Evolutionary conservation across 2,113 vertebrate genomes (phyloP).

Genomic region (Tautogolabrus adspersus): DNA sequence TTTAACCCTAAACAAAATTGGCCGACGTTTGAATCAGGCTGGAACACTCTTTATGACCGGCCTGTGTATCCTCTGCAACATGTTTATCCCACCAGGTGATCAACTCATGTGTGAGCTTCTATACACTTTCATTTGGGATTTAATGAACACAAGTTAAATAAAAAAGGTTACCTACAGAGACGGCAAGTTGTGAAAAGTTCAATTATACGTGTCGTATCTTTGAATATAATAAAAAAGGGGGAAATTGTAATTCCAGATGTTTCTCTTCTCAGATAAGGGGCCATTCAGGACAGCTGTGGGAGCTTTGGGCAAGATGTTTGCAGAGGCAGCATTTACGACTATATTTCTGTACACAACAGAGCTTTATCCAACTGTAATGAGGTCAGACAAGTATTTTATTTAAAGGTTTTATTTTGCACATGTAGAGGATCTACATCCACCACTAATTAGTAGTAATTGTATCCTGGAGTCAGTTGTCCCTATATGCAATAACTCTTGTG

Average conservation of each 20-base stretch:
- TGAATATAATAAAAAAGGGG: neutral
- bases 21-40: constrained; percentile 46
- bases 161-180: too few species aligned
- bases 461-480: neutral
- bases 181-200: too few species aligned
- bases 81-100: constrained; percentile 58
- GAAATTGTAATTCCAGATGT: neutral
- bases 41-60: constrained; percentile 47
- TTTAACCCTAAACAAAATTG: constrained; percentile 55
- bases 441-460: neutral
- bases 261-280: constrained; percentile 45
- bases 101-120: neutral
- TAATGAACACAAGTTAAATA: too few species aligned
- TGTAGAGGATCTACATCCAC: neutral
- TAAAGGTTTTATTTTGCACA: neutral
- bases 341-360: constrained; percentile 64
- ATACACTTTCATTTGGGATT: neutral
- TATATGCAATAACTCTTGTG: neutral
- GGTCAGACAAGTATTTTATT: constrained; percentile 34
- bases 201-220: neutral
- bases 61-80: constrained; percentile 55
- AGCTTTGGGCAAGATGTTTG: constrained; percentile 66
- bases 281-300: constrained; percentile 26
- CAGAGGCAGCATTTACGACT: constrained; percentile 57
- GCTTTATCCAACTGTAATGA: constrained; percentile 68